A percentile compares a stretch with the other conserved stretches of the same genome.
These are phyloP conservation scores for Atethmia centrago DNA, from an alignment of 2,888 invertebrate species.

Conservation along the genomic window DNA sequence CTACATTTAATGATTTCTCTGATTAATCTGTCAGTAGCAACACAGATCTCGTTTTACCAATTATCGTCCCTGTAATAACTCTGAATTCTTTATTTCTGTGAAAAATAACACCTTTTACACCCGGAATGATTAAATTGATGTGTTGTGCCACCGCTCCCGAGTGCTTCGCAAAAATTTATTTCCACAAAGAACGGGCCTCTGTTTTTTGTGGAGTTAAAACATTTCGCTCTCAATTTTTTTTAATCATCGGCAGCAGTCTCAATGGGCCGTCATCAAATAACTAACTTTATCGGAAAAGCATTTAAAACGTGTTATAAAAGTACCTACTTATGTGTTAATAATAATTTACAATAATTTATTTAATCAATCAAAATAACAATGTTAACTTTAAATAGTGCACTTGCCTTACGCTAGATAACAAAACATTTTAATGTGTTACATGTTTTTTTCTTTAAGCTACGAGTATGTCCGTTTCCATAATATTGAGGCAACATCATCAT, in stretches of 20 bases:
- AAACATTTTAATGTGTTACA: too few relatives aligned
- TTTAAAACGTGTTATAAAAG: conserved; percentile 9
- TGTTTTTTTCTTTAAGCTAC: neutral
- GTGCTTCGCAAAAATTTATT: conserved; percentile 20
- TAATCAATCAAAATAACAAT: too few relatives aligned
- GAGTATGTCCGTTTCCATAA: neutral
- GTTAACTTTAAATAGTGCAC: too few relatives aligned
- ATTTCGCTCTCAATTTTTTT: conserved; percentile 42
- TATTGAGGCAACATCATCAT: neutral
- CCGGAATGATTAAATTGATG: conserved; percentile 37
- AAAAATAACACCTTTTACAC: conserved; percentile 15
- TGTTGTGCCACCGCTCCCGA: conserved; percentile 3
- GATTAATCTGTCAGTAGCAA: conserved; percentile 10
- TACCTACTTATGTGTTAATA: neutral
- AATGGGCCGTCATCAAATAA: conserved; percentile 22
- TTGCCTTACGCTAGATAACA: too few relatives aligned
- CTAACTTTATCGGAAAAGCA: conserved; percentile 31
- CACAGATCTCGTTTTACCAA: conserved; percentile 38
- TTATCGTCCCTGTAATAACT: conserved; percentile 47
- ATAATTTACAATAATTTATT: too few relatives aligned
- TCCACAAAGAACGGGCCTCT: conserved; percentile 2
- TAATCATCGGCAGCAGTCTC: conserved; percentile 16
- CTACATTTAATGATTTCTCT: neutral
- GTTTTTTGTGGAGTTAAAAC: too few relatives aligned
- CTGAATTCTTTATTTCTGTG: conserved; percentile 38